These are phyloP conservation scores for Drosophila kambysellisi DNA, from an alignment of 2,888 invertebrate genomes.

Conservation along the genomic window DNA sequence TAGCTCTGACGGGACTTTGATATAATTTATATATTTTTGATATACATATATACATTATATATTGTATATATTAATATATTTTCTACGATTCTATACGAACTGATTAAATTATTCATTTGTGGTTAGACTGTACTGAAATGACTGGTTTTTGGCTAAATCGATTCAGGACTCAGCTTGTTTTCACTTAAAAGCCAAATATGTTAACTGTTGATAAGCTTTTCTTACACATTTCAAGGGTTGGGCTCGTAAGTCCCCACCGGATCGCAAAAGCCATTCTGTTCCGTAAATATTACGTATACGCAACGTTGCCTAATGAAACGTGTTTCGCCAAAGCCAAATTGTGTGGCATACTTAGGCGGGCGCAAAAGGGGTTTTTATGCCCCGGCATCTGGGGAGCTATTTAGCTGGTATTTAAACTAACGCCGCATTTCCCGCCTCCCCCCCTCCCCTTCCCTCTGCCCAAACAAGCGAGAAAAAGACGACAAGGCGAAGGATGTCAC, in stretches of 20 bases:
- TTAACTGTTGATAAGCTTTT: not conserved
- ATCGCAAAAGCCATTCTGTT: not conserved
- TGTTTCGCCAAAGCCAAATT: constrained; percentile 55
- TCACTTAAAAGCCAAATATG: not conserved
- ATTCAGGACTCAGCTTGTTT: not conserved
- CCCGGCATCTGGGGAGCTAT: constrained; percentile 55
- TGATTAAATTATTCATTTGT: not conserved
- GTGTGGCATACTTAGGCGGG: constrained; percentile 53
- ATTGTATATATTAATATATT: not conserved
- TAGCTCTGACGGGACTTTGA: not conserved
- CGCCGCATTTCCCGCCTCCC: constrained; percentile 14
- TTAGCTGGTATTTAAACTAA: constrained; percentile 54
- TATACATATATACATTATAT: too few relatives aligned
- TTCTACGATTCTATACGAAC: not conserved
- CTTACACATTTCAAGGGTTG: constrained; percentile 8
- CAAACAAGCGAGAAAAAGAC: constrained; percentile 14
- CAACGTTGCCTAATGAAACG: constrained; percentile 74
- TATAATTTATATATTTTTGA: not conserved
- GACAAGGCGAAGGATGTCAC: constrained; percentile 66
- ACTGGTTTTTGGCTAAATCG: not conserved
- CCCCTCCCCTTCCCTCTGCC: not conserved
- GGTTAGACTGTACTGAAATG: not conserved
- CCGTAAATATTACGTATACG: constrained; percentile 47
- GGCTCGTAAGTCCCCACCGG: constrained; percentile 2
- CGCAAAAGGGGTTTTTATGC: constrained; percentile 43